Base-by-base conservation (phyloP, 2,888 invertebrate genomes). In the Euphydryas editha region DNA sequence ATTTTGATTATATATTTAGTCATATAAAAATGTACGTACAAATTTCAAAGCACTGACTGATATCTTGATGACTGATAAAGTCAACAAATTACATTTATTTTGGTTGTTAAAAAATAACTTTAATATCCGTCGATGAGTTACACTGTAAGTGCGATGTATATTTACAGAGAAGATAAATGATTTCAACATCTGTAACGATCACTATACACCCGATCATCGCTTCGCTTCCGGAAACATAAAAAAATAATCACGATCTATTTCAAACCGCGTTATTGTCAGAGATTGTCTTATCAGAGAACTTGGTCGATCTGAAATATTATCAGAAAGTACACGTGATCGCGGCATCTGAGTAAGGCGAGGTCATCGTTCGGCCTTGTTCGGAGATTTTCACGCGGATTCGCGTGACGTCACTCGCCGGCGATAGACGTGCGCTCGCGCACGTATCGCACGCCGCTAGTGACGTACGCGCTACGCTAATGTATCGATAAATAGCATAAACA, bases 301-400 rank as follows among this genome's bases (percentile, higher is more conserved):
- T 21, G 15, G 49, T 49, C 15, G 24, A 30, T 30, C 15, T 44
- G 49, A 44, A 39, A 36, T n/a, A 18, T 21, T 18, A 42, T 30
- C 30, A 63, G 51, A 42, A 64, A 51, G 7, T 44, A 18, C 71
- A 61, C 66, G 62, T 65, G 63, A 75, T 44, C n/a, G 15, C 13
- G 21, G 13, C 58, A 44, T 20, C 58, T 51, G 7, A 51, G 64
- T 49, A 57, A 17, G 15, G 21, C 75, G 85, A 86, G 90, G 88
- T 90, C 86, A 80, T 81, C 76, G 88, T 56, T 85, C 90, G 90
- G 84, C 90, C 90, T 91, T 91, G 89, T 84, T 85, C 81, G 78
- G 76, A 73, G 81, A 85, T 86, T 85, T 89, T 88, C 86, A 87
- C 87, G 81, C 72, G 74, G 69, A 68, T 74, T 73, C 75, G 70